Conservation (phyloP, 2,113 vertebrate species). For the Scomber japonicus region DNA sequence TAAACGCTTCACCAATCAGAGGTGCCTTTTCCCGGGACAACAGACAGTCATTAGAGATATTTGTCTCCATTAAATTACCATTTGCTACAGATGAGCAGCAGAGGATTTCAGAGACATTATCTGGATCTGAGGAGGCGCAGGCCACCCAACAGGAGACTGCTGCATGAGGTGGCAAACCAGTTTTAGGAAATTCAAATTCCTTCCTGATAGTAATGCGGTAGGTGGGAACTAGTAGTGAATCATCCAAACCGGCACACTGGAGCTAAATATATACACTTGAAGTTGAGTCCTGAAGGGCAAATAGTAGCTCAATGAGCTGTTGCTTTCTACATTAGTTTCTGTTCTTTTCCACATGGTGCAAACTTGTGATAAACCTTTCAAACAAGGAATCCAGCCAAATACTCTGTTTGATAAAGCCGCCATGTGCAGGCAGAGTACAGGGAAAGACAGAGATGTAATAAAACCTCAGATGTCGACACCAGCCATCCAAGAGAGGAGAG, state of each 20-base stretch:
- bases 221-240: background rate
- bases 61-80: constrained; percentile 68
- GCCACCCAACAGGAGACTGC: background rate
- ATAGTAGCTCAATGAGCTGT: background rate
- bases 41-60: constrained; percentile 58
- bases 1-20: constrained; percentile 57
- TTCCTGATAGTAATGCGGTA: background rate
- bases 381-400: background rate
- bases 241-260: background rate
- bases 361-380: background rate
- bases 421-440: background rate
- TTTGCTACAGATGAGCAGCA: constrained; percentile 56
- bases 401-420: background rate
- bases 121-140: constrained; percentile 25
- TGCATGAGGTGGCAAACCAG: constrained; percentile 12
- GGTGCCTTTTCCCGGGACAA: constrained; percentile 28
- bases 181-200: constrained; percentile 19
- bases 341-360: background rate
- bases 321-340: background rate
- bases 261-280: background rate
- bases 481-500: background rate
- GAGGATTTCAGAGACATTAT: constrained; percentile 39
- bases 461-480: background rate
- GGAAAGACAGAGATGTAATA: background rate
- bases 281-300: background rate